Percentiles rank a stretch among this genome's conserved stretches.
Conservation (phyloP, 2,888 invertebrate species). For the Sipunculus nudus region DNA sequence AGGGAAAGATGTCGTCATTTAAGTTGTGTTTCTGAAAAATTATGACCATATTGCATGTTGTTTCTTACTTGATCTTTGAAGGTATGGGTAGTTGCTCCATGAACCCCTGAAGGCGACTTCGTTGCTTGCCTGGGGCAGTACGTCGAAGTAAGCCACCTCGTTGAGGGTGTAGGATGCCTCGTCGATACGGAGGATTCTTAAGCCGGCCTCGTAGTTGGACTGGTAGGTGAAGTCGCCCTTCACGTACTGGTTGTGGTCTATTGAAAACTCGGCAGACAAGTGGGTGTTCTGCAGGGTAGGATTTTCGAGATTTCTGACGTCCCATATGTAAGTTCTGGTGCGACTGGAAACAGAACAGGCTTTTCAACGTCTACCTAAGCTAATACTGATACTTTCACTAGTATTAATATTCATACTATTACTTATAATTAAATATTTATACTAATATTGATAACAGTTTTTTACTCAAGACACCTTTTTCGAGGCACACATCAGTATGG, state of each 20-base stretch:
- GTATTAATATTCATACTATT: too few relatives aligned
- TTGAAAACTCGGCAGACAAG: constrained; percentile 12
- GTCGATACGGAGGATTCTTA: constrained; percentile 8
- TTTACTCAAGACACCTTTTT: too few relatives aligned
- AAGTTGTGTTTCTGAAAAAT: too few relatives aligned
- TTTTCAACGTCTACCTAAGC: too few relatives aligned
- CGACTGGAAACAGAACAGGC: background rate
- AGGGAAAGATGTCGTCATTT: too few relatives aligned
- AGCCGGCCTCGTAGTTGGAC: constrained; percentile 13
- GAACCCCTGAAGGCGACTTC: background rate
- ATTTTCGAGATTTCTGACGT: constrained; percentile 9
- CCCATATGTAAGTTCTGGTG: constrained; percentile 27
- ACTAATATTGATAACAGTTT: too few relatives aligned
- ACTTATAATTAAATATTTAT: too few relatives aligned
- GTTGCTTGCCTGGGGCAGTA: background rate
- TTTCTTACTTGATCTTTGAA: too few relatives aligned
- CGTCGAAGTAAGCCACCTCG: background rate
- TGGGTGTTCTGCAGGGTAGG: constrained; percentile 9
- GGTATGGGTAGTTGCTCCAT: constrained; percentile 6
- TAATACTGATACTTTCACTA: too few relatives aligned
- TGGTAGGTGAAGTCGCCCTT: constrained; percentile 8
- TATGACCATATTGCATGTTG: too few relatives aligned
- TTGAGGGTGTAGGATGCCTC: background rate
- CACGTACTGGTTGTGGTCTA: constrained; percentile 21
- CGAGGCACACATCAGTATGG: too few relatives aligned